A percentile compares a stretch with the other conserved stretches of the same genome.
Evolutionary conservation across 1,140 invertebrate species (phyloP).

Genomic region (Neodiprion fabricii): DNA sequence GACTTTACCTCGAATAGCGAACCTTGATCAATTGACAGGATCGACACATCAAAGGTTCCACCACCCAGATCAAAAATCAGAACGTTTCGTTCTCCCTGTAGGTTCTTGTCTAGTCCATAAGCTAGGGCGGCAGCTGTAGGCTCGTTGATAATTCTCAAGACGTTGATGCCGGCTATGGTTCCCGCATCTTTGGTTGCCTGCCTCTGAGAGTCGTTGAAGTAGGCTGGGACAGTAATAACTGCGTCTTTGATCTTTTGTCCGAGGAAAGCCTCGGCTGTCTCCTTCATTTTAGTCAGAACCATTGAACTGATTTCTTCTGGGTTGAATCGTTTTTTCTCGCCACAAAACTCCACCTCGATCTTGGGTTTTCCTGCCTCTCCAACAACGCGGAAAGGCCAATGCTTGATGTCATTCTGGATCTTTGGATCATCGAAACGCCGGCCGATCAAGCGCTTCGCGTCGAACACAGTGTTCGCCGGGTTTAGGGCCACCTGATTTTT

Average conservation of each 20-base stretch:
- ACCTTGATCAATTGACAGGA: conserved; percentile 86
- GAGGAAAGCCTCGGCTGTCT: conserved; percentile 68
- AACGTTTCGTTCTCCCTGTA: conserved; percentile 78
- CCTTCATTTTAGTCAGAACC: conserved; percentile 83
- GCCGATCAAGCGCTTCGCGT: conserved; percentile 83
- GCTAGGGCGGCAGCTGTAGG: conserved; percentile 84
- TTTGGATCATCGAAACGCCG: conserved; percentile 77
- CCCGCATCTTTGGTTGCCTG: conserved; percentile 80
- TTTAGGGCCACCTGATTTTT: conserved; percentile 84
- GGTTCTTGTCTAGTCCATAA: conserved; percentile 84
- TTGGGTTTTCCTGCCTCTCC: conserved; percentile 77
- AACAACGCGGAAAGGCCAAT: conserved; percentile 81
- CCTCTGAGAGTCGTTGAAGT: conserved; percentile 75
- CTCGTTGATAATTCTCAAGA: conserved; percentile 84
- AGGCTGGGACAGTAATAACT: conserved; percentile 76
- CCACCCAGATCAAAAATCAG: conserved; percentile 79
- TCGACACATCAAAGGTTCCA: conserved; percentile 86
- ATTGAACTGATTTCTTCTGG: conserved; percentile 90
- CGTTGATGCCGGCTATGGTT: conserved; percentile 77
- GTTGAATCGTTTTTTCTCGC: conserved; percentile 76
- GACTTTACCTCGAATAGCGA: conserved; percentile 80
- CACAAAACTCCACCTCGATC: conserved; percentile 79
- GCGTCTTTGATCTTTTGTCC: conserved; percentile 67
- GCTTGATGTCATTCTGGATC: conserved; percentile 79
- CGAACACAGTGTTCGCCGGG: conserved; percentile 84